Percentiles rank a stretch among this genome's conserved stretches.
phyloP scores from a whole-genome alignment of 2,113 vertebrate species.

The human (Homo sapiens) region DNA sequence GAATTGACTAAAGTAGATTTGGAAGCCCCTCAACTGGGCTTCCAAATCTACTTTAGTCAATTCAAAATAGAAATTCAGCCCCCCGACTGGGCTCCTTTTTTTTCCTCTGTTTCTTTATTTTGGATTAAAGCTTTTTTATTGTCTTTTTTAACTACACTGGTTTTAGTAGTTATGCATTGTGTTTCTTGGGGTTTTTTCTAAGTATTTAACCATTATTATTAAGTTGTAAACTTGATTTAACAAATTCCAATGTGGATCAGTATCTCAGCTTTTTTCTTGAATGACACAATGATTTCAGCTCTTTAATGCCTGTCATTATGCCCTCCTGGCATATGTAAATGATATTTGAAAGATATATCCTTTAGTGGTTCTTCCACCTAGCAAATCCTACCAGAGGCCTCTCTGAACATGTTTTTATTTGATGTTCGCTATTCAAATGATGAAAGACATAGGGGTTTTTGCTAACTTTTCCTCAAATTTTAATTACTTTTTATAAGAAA shows the following conservation, averaged over 20 bases:
- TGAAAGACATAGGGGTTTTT: not conserved
- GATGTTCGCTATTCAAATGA: not conserved
- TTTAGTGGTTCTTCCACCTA: not conserved
- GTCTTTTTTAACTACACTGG: not conserved
- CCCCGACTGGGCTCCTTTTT: not conserved
- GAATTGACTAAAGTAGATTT: not conserved
- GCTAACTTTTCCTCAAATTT: constrained; percentile 11
- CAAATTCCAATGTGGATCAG: not conserved
- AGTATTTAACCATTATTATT: not conserved
- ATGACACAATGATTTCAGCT: not conserved
- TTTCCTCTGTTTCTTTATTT: not conserved
- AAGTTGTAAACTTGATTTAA: not conserved
- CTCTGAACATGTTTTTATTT: not conserved
- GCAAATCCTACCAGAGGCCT: not conserved
- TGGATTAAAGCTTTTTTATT: not conserved
- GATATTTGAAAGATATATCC: not conserved
- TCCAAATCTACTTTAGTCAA: too few species aligned
- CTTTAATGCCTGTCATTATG: not conserved
- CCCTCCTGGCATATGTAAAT: not conserved
- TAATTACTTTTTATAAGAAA: constrained; percentile 6
- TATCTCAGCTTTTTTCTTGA: not conserved
- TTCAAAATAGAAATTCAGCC: too few species aligned
- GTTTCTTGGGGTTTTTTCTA: not conserved
- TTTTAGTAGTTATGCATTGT: not conserved
- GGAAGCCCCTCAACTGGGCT: not conserved